Evolutionary conservation across 2,113 vertebrate species (phyloP), one percentile per base, ranked within the genome.

Genomic region (Falco punctatus): DNA sequence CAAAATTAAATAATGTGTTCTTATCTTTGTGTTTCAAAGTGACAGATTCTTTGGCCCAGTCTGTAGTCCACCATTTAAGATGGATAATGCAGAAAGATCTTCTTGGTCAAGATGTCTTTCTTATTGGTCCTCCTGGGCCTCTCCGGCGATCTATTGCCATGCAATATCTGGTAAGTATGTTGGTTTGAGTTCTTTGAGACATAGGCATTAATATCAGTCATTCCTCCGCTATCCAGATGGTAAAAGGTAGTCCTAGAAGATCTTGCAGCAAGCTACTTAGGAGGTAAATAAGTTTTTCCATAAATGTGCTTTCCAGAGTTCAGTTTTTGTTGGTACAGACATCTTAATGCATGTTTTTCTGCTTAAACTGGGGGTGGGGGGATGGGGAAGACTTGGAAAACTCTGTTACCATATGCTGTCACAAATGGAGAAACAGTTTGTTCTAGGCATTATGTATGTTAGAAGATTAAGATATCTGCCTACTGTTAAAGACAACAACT

Each of bases 31-130:
- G 66, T 85, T 93, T 65, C 81, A 14, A 89, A 99, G 99, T 99
- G 97, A 98, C 98, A 91, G 98, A 99, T 52, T 97, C 98, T 51
- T 32, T 99, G 85, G 97, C 99, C 16, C 99, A 99, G 58, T 98
- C 98, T 23, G 97, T 99, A 42, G 97, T 98, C 84, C 99, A 99
- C 49, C 99, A 99, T 95, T 98, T 99, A 23, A 98, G 99, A 98
- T 99, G 99, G 99, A 99, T 99, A 89, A 99, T 99, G 99, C 99
- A 99, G 96, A 99, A 99, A 95, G 99, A 99, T 89, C 98, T 99
- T 87, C 94, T 99, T 86, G 99, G 99, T 14, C 99, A 99, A 98
- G 99, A 99, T 81, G 97, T 99, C 49, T 99, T 99, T 94, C 99
- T 99, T 23, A 99, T 99, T 21, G 99, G 99, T 32, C 99, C 99